phyloP scores from a whole-genome alignment of 1,140 invertebrate genomes.

The Drosophila tani region DNA sequence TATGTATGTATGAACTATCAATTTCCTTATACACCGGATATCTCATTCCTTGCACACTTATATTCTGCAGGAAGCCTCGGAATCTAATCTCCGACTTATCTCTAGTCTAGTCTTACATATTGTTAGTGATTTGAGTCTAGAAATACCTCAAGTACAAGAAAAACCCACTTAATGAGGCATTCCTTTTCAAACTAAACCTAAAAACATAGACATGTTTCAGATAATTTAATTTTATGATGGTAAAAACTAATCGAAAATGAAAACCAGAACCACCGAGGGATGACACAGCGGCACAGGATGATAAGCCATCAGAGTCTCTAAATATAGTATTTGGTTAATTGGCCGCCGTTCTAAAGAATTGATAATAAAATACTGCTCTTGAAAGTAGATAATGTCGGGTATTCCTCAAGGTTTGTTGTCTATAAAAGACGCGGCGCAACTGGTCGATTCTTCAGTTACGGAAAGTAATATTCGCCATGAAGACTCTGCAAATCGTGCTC shows the following conservation, averaged over 20 bases:
- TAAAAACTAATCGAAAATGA: neutral
- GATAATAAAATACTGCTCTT: slow-evolving; percentile 22
- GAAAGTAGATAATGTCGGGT: slow-evolving; percentile 18
- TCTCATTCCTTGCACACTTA: too few relatives aligned
- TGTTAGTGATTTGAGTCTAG: too few relatives aligned
- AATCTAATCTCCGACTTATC: too few relatives aligned
- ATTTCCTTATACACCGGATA: too few relatives aligned
- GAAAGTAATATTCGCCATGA: slow-evolving; percentile 20
- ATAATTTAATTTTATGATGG: too few relatives aligned
- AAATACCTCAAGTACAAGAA: neutral
- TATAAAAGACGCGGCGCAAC: slow-evolving; percentile 13
- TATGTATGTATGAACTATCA: too few relatives aligned
- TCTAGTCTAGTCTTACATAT: too few relatives aligned
- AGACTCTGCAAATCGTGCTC: slow-evolving; percentile 35
- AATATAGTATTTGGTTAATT: slow-evolving; percentile 22
- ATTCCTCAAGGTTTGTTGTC: neutral
- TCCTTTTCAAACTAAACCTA: neutral
- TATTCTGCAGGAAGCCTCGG: too few relatives aligned
- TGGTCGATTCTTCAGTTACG: neutral
- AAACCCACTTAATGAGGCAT: too few relatives aligned
- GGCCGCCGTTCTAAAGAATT: slow-evolving; percentile 27
- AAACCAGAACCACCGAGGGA: slow-evolving; percentile 2
- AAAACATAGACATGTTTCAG: too few relatives aligned
- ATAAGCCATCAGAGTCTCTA: slow-evolving; percentile 25
- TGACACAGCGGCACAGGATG: slow-evolving; percentile 19